phyloP scores from a whole-genome alignment of 2,888 invertebrate species.

The Polietes domitor region DNA sequence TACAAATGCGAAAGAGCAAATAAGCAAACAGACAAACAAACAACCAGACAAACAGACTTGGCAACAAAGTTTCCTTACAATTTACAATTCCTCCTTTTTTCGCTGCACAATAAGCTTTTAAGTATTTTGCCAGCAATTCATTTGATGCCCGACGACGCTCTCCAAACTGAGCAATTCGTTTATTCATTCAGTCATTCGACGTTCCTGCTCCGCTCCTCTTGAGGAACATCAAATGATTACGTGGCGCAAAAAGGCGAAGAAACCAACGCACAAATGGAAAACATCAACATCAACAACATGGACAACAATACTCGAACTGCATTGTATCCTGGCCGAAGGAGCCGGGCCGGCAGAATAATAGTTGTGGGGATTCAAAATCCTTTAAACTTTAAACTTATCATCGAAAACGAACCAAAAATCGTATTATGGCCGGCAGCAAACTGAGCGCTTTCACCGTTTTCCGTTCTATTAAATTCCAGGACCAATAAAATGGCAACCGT shows the following conservation, averaged over 20 bases:
- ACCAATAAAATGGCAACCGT: background rate
- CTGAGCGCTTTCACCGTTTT: constrained; percentile 53
- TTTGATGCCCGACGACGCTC: constrained; percentile 23
- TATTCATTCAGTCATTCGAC: background rate
- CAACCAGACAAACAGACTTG: background rate
- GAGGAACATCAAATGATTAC: constrained; percentile 11
- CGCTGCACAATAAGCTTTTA: constrained; percentile 27
- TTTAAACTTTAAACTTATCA: constrained; percentile 68
- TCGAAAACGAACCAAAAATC: constrained; percentile 57
- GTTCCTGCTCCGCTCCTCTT: constrained; percentile 10
- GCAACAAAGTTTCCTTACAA: constrained; percentile 25
- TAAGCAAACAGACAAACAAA: background rate
- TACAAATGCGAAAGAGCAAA: constrained; percentile 30
- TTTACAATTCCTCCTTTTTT: constrained; percentile 26
- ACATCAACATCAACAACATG: constrained; percentile 5
- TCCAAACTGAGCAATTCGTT: background rate
- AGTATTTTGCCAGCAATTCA: constrained; percentile 28
- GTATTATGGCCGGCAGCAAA: constrained; percentile 57
- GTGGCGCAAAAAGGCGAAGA: background rate
- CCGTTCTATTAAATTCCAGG: constrained; percentile 43
- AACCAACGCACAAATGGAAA: background rate
- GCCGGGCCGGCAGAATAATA: background rate
- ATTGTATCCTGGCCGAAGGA: background rate
- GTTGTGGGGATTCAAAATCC: constrained; percentile 44
- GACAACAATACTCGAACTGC: background rate